Percentiles rank a stretch among this genome's conserved stretches.
phyloP scores from a whole-genome alignment of 2,113 vertebrate species.

The Eulacestoma nigropectus region DNA sequence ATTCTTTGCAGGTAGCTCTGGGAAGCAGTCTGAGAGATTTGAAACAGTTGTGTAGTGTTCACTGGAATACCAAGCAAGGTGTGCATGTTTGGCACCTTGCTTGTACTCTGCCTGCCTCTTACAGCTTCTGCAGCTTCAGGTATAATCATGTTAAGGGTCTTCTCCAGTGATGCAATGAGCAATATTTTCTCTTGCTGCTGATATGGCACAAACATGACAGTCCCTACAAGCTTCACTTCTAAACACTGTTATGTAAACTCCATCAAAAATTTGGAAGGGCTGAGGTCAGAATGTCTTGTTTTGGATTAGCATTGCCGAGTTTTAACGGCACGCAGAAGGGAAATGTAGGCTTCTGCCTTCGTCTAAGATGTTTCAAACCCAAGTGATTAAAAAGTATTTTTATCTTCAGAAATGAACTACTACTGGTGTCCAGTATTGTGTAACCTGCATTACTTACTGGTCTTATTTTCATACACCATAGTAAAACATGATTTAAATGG shows the following conservation, averaged over 20 bases:
- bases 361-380: not conserved
- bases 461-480: not conserved
- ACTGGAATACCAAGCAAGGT: not conserved
- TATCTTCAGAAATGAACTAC: not conserved
- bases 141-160: not conserved
- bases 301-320: not conserved
- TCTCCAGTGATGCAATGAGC: not conserved
- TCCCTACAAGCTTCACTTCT: not conserved
- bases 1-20: not conserved
- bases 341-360: not conserved
- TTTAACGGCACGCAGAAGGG: rapidly evolving
- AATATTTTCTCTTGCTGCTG: not conserved
- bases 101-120: not conserved
- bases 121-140: not conserved
- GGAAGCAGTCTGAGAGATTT: not conserved
- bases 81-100: not conserved
- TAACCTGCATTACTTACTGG: not conserved
- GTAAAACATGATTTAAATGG: not conserved
- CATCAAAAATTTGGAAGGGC: not conserved
- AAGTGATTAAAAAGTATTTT: not conserved
- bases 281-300: not conserved
- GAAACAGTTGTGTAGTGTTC: not conserved
- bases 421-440: not conserved
- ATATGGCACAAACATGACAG: not conserved
- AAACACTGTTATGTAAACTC: not conserved